A percentile compares a stretch with the other conserved stretches of the same genome.
Conservation (phyloP, 2,113 vertebrate species). For the Coptodon rendalli region DNA sequence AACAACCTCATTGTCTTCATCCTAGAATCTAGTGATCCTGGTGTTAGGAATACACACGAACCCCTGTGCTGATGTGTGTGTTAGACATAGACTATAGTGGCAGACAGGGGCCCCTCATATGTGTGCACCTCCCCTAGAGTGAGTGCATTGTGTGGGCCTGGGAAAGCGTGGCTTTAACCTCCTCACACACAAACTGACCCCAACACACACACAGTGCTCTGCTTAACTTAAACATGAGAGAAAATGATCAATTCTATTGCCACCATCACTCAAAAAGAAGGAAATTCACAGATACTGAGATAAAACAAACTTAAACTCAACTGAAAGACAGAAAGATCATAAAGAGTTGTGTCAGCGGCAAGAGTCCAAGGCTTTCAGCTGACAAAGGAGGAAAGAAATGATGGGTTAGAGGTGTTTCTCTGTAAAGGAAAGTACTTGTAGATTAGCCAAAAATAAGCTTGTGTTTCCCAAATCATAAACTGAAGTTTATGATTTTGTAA, state of each 20-base stretch:
- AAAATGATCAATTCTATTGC: rapidly evolving
- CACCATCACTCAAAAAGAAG: neutral
- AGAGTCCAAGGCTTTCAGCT: neutral
- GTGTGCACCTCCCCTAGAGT: neutral
- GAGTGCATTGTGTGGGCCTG: conserved; percentile 9
- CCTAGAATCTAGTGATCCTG: neutral
- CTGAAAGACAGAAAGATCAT: rapidly evolving
- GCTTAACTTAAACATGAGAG: neutral
- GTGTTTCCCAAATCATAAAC: neutral
- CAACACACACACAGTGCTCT: neutral
- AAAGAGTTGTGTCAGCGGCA: rapidly evolving
- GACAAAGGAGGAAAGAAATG: neutral
- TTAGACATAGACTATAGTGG: neutral
- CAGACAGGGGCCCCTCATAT: neutral
- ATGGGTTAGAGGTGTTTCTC: neutral
- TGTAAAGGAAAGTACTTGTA: neutral
- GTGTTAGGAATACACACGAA: neutral
- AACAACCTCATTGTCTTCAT: neutral
- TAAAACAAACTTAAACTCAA: neutral
- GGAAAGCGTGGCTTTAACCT: conserved; percentile 4
- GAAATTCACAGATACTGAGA: neutral
- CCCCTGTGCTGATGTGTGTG: neutral
- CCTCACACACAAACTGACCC: neutral
- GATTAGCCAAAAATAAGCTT: neutral
- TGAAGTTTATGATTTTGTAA: neutral